Evolutionary conservation across 2,888 invertebrate species (phyloP).

Genomic region (Mystacides longicornis): DNA sequence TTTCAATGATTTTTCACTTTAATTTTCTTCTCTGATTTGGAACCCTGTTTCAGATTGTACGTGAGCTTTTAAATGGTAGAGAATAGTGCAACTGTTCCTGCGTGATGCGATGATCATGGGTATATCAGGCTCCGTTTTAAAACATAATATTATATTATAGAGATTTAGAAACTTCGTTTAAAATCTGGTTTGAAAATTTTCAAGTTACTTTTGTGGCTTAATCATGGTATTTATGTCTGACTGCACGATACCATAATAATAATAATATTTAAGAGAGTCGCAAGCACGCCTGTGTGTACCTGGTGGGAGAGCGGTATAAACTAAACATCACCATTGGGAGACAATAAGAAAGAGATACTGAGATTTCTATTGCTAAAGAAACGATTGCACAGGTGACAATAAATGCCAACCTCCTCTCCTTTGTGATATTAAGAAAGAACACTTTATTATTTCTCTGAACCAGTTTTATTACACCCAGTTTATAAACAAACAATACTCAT

Average conservation of each 20-base stretch:
- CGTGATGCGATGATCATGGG: too few relatives aligned
- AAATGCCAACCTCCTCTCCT: background rate
- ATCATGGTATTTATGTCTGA: background rate
- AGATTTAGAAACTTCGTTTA: too few relatives aligned
- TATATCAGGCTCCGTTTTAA: too few relatives aligned
- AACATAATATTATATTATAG: too few relatives aligned
- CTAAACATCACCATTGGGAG: constrained; percentile 15
- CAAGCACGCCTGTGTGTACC: constrained; percentile 3
- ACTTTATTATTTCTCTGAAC: background rate
- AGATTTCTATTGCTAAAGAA: constrained; percentile 14
- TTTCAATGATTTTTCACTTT: too few relatives aligned
- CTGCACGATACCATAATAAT: background rate
- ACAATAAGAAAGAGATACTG: constrained; percentile 16
- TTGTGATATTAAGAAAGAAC: background rate
- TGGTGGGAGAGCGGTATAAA: constrained; percentile 10
- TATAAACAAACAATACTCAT: too few relatives aligned
- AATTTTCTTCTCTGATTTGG: too few relatives aligned
- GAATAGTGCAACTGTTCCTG: too few relatives aligned
- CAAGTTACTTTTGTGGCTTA: too few relatives aligned
- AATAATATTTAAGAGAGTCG: constrained; percentile 13
- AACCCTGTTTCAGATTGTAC: too few relatives aligned
- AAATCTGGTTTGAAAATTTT: too few relatives aligned
- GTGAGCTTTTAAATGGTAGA: too few relatives aligned
- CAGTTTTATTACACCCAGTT: background rate
- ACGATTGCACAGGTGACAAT: constrained; percentile 18